These are phyloP conservation scores for Tragulus kanchil DNA, from an alignment of 2,113 vertebrate species.

Conservation along the genomic window DNA sequence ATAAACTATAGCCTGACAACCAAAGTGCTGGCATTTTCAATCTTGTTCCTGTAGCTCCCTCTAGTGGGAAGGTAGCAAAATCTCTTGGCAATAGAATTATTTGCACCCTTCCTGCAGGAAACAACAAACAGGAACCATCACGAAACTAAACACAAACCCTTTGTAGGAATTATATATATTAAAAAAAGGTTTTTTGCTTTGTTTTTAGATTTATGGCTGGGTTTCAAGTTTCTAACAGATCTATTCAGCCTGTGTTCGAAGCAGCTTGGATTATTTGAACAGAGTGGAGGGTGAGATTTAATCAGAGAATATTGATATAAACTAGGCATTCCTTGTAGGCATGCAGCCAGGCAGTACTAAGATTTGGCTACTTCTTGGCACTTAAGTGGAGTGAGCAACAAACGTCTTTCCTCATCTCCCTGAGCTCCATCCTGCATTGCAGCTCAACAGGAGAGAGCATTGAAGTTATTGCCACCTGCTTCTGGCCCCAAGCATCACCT, in stretches of 20 bases:
- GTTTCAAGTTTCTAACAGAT: background rate
- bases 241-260: background rate
- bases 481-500: too few relatives aligned
- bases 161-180: background rate
- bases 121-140: background rate
- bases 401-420: background rate
- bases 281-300: background rate
- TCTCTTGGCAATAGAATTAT: constrained; percentile 21
- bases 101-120: background rate
- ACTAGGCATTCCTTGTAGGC: background rate
- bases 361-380: constrained; percentile 41
- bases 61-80: constrained; percentile 70
- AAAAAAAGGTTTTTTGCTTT: background rate
- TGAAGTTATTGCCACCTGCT: background rate
- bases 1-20: background rate
- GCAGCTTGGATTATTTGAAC: background rate
- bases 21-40: background rate
- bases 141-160: constrained; percentile 33
- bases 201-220: background rate
- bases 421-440: background rate
- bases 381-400: background rate
- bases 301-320: background rate
- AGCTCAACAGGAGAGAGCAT: background rate
- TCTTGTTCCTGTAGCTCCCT: constrained; percentile 58
- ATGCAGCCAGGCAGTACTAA: background rate